A percentile compares a stretch with the other conserved stretches of the same genome.
These are phyloP conservation scores for Synodontis membranacea DNA, from an alignment of 2,113 vertebrate genomes.

Conservation along the genomic window DNA sequence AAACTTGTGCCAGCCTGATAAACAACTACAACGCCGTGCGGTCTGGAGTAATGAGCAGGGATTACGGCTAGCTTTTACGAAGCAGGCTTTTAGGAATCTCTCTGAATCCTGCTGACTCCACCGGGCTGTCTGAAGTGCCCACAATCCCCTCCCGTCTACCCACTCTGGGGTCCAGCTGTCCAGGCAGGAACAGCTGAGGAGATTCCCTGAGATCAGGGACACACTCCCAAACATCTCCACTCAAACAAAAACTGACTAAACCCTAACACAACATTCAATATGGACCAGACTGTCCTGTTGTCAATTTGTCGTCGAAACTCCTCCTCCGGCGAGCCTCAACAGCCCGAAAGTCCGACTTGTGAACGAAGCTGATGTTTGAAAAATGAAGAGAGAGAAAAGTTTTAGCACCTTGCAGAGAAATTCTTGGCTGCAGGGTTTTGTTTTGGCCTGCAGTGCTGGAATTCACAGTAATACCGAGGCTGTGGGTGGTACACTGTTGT, in stretches of 20 bases:
- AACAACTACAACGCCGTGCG: neutral
- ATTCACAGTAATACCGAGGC: conserved; percentile 31
- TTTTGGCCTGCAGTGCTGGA: conserved; percentile 38
- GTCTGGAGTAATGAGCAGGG: neutral
- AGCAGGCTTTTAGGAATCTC: conserved; percentile 26
- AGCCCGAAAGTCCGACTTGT: neutral
- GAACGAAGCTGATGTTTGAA: neutral
- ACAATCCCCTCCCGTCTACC: neutral
- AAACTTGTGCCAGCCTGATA: neutral
- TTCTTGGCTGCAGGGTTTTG: neutral
- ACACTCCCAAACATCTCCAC: conserved; percentile 42
- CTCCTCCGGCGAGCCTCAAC: neutral
- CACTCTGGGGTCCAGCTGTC: conserved; percentile 59
- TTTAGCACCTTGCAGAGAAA: neutral
- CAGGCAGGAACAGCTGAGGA: conserved; percentile 53
- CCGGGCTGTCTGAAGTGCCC: conserved; percentile 39
- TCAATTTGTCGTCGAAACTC: neutral
- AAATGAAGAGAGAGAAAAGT: neutral
- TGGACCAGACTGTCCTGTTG: neutral
- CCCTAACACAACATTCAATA: conserved; percentile 11
- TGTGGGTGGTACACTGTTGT: conserved; percentile 51
- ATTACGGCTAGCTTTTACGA: conserved; percentile 11
- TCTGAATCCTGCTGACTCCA: conserved; percentile 43
- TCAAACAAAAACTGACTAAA: conserved; percentile 56
- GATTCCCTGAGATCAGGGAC: conserved; percentile 56